Evolutionary conservation across 2,888 invertebrate species (phyloP).

Genomic region (Leuctra nigra): DNA sequence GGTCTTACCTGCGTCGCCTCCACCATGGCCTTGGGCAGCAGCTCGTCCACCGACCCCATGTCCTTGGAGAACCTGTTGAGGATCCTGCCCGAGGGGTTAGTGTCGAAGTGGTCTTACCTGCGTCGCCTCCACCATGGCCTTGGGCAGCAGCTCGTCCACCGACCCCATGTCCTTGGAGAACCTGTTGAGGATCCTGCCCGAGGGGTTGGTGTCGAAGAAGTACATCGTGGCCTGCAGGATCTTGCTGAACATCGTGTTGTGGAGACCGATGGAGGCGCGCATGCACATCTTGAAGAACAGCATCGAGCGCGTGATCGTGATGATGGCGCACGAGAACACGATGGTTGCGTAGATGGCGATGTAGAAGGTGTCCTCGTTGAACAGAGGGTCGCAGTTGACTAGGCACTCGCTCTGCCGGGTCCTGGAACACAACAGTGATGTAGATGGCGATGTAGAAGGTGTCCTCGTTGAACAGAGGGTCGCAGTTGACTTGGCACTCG

Average conservation of each 20-base stretch:
- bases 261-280: constrained; percentile 65
- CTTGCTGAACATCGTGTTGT: constrained; percentile 70
- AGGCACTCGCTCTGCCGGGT: neutral
- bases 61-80: constrained; percentile 48
- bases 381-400: neutral
- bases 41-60: constrained; percentile 42
- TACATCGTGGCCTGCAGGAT: constrained; percentile 67
- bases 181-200: constrained; percentile 52
- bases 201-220: constrained; percentile 80
- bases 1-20: constrained; percentile 31
- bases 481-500: neutral
- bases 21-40: constrained; percentile 33
- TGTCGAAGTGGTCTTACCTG: constrained; percentile 62
- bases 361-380: neutral
- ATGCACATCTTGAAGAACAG: constrained; percentile 65
- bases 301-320: constrained; percentile 31
- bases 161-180: constrained; percentile 47
- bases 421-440: neutral
- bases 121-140: constrained; percentile 28
- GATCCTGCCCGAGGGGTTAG: constrained; percentile 65
- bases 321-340: constrained; percentile 30
- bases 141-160: constrained; percentile 39
- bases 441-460: constrained; percentile 5
- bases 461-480: neutral
- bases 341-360: constrained; percentile 12